Conservation (phyloP, 1,140 invertebrate genomes). For the Saccostrea cuccullata region DNA sequence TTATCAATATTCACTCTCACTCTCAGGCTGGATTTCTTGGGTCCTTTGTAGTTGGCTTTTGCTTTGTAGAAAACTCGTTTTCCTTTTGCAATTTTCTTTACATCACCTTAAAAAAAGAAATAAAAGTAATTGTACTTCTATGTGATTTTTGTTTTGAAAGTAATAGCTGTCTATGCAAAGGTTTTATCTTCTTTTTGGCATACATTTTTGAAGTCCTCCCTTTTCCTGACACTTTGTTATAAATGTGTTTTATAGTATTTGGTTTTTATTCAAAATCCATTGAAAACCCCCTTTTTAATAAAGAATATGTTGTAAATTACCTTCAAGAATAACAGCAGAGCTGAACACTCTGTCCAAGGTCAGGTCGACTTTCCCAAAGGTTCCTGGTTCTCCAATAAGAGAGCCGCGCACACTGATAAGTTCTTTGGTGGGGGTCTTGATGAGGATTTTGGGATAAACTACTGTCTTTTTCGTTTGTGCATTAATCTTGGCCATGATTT, state of each 20-base stretch:
- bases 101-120: slow-evolving; percentile 53
- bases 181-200: too few relatives aligned
- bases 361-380: slow-evolving; percentile 45
- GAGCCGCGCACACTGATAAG: slow-evolving; percentile 48
- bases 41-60: slow-evolving; percentile 56
- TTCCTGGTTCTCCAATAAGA: slow-evolving; percentile 43
- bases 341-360: slow-evolving; percentile 55
- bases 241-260: too few relatives aligned
- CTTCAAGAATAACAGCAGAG: slow-evolving; percentile 51
- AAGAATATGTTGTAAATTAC: slow-evolving; percentile 34
- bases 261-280: too few relatives aligned
- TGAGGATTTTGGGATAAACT: slow-evolving; percentile 45
- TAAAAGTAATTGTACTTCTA: too few relatives aligned
- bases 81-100: slow-evolving; percentile 49
- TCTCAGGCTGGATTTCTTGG: slow-evolving; percentile 52
- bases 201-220: too few relatives aligned
- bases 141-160: too few relatives aligned
- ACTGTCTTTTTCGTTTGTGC: slow-evolving; percentile 47
- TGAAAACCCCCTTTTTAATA: too few relatives aligned
- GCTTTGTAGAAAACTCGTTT: slow-evolving; percentile 54
- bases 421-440: slow-evolving; percentile 56
- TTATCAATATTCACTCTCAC: slow-evolving; percentile 54
- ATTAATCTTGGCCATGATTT: slow-evolving; percentile 52
- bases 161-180: too few relatives aligned
- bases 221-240: too few relatives aligned